A percentile compares a stretch with the other conserved stretches of the same genome.
Evolutionary conservation across 2,888 invertebrate species (phyloP).

Genomic region (Osedax fenrisi): DNA sequence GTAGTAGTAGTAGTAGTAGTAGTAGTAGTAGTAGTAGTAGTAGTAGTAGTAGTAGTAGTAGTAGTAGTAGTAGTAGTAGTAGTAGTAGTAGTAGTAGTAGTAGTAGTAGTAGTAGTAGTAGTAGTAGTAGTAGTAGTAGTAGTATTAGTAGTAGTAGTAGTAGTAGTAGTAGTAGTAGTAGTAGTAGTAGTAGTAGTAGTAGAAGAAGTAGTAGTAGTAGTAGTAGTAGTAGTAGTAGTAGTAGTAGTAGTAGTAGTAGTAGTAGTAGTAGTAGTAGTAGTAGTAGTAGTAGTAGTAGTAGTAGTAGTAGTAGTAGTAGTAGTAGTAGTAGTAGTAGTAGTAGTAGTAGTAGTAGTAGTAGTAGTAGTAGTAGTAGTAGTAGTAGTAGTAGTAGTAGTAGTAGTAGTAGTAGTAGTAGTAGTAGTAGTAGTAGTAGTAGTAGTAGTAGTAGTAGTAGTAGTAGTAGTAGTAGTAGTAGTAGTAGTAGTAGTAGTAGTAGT

Average conservation of each 20-base stretch:
- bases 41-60: background rate
- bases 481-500: constrained; percentile 15
- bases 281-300: no score
- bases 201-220: constrained; percentile 3
- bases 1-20: background rate
- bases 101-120: constrained; percentile 10
- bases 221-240: constrained; percentile 7
- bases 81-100: constrained; percentile 5
- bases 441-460: constrained; percentile 13
- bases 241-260: constrained; percentile 8
- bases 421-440: constrained; percentile 15
- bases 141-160: no score
- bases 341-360: no score
- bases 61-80: constrained; percentile 10
- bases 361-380: constrained; percentile 9
- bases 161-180: background rate
- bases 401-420: constrained; percentile 17
- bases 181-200: background rate
- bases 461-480: constrained; percentile 3
- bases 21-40: background rate
- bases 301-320: no score
- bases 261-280: no score
- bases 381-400: no score
- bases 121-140: constrained; percentile 7
- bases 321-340: no score